Evolutionary conservation across 2,797 vertebrate genomes (phyloP), one percentile per base, ranked within the genome.

Genomic region (Etheostoma nigrum): DNA sequence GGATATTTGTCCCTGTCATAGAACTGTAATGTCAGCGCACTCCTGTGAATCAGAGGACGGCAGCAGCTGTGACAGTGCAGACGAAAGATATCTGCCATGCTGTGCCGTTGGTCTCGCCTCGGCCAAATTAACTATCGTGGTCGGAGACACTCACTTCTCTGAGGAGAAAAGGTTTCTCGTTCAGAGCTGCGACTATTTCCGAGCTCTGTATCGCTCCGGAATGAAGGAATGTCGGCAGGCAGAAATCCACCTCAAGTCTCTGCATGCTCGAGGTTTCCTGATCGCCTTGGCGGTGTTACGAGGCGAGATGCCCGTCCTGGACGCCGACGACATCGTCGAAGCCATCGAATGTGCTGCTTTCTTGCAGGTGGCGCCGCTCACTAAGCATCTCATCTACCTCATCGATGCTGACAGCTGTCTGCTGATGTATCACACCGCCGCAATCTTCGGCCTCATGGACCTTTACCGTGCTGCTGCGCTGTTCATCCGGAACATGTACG

Each of bases 341-440:
- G 97, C 96, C 0, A 95, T 97, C 2, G 95, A 99, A 83, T 98
- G 97, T 30, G 97, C 98, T 0, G 95, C 96, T 21, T 99, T 98
- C 84, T 88, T 99, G 74, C 98, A 99, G 86, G 96, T 93, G 45
- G 90, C 93, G 5, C 59, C 78, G 30, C 93, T 99, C 72, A 91
- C 94, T 47, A 94, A 93, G 67, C 96, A 96, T 49, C 85, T 99
- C 40, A 92, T 95, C 53, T 84, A 95, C 74, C 91, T 95, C 48
- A 80, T 98, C 30, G 95, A 97, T 76, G 95, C 97, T 0, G 96
- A 97, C 79, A 99, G 97, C 92, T 99, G 98, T 81, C 79, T 97
- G 82, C 84, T 97, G 53, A 95, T 99, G 84, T 97, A 91, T 83
- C 97, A 99, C 87, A 95, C 97, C 0, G 96, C 97, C 0, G 95